Evolutionary conservation across 2,888 invertebrate genomes (phyloP), one percentile per base, ranked within the genome.

Genomic region (Myathropa florea): DNA sequence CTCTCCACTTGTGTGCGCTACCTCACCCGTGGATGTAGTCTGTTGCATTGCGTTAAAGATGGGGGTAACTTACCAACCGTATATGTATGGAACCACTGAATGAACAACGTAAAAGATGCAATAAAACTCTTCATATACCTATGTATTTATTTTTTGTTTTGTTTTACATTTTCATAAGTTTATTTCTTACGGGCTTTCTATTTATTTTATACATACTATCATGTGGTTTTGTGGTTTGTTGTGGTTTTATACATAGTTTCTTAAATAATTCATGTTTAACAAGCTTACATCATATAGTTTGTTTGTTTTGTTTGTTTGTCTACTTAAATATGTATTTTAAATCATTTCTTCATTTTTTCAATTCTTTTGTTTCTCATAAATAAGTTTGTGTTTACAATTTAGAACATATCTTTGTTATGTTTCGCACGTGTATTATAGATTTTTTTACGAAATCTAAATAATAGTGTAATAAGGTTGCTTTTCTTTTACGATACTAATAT

Each of bases 181-280:
- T 64, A 64, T 79, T 33, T 21, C 55, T 65, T 59, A 64, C 24
- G n/a, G 33, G 36, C 9, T 18, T 60, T 60, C 18, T 46, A 57
- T 46, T 46, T 63, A 63, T 46, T 79, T 71, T 71, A 59, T 79
- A 71, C 71, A 79, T 79, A 59, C 61, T 61, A 68, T 68, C 67
- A 53, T 77, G 71, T 71, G 59, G 57, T 18, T 77, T 70, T 78
- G 55, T 64, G 30, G 26, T 63, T 57, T 64, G 26, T 23, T 55
- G 23, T 60, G 14, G 26, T 39, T 79, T 79, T 79, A 80, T 84
- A 83, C 75, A 71, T 55, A 23, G 46, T 18, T 72, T 55, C 78
- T 71, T 79, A 79, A 79, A 79, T 75, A 80, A 53, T 71, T 67
- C 75, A 80, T 65, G 70, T 76, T 80, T 65, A 84, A 80, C 83